Base-by-base conservation (phyloP, 2,113 vertebrate species). In the Perccottus glenii region DNA sequence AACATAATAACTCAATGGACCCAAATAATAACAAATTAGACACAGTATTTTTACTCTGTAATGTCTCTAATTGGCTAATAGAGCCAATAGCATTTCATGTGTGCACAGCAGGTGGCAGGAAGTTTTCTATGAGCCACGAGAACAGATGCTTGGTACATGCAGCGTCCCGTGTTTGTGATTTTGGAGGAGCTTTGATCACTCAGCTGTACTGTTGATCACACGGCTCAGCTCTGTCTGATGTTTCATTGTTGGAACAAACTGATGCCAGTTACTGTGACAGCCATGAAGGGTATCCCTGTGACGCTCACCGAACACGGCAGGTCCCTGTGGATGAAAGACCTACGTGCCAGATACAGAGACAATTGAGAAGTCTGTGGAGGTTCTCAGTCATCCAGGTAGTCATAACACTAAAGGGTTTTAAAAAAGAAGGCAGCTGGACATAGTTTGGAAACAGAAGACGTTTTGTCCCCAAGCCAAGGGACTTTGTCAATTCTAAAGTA, bases 121-220 rank as follows among this genome's bases (percentile, higher is more conserved):
- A 45, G 33, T 60, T 10, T 32, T 70, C 0, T 16, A 40, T 27
- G 15, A 46, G 46, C 33, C 19, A 68, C 48, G 15, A 51, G 8
- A 76, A 69, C 60, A 43, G 81, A 35, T 40, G 14, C 48, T 43
- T 60, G 14, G 58, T 73, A 60, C 49, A 48, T 16, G 27, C 57
- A 70, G 44, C 3, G 12, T 55, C 16, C 62, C 50, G 64, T 81
- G 63, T 69, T 59, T 11, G 36, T 66, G 60, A 12, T 35, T n/a
- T 42, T 53, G 47, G 27, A 52, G 43, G 59, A 53, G 47, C 72
- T 85, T 85, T 76, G 59, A 81, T 76, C 12, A 46, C 36, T 67
- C 43, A 65, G 53, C 56, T 63, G 64, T 51, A 51, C 52, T 2
- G 7, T 60, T 58, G 68, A 73, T 81, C 71, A 78, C 64, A 69